These are phyloP conservation scores for Muntiacus muntjak DNA, from an alignment of 2,113 vertebrate genomes.

Conservation along the genomic window DNA sequence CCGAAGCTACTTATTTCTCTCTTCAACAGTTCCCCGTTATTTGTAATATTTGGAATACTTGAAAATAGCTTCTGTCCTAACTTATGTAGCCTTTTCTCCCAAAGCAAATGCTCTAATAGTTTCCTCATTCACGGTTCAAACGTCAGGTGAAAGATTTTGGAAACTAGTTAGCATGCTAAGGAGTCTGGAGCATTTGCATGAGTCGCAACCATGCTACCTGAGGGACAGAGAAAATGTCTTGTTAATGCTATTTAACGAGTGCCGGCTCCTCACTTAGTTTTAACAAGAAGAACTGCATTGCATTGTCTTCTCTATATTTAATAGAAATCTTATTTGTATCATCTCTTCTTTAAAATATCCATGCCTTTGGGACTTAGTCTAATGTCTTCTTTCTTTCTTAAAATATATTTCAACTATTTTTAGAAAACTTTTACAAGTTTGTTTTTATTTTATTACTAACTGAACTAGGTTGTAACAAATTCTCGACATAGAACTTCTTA, in stretches of 20 bases:
- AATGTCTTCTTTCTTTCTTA: conserved; percentile 19
- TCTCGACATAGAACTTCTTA: neutral
- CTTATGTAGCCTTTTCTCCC: conserved; percentile 53
- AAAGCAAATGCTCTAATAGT: conserved; percentile 58
- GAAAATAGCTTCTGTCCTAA: conserved; percentile 57
- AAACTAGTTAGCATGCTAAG: conserved; percentile 53
- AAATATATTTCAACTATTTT: conserved; percentile 4
- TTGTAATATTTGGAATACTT: conserved; percentile 57
- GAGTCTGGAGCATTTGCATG: conserved; percentile 32
- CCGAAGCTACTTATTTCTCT: conserved; percentile 56
- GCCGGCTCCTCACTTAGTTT: conserved; percentile 29
- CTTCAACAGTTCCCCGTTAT: conserved; percentile 27
- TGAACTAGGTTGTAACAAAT: conserved; percentile 23
- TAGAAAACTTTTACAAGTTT: conserved; percentile 3
- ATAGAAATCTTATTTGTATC: neutral
- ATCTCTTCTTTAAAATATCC: conserved; percentile 28
- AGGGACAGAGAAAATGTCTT: conserved; percentile 43
- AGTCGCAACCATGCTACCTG: conserved; percentile 25
- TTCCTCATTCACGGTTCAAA: conserved; percentile 38
- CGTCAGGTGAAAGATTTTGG: conserved; percentile 57
- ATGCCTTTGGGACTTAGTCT: neutral
- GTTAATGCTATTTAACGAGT: neutral
- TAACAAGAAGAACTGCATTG: neutral
- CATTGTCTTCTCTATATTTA: conserved; percentile 32
- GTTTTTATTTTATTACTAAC: conserved; percentile 21